These are phyloP conservation scores for Chirona hameri DNA, from an alignment of 2,888 invertebrate species.

Conservation along the genomic window DNA sequence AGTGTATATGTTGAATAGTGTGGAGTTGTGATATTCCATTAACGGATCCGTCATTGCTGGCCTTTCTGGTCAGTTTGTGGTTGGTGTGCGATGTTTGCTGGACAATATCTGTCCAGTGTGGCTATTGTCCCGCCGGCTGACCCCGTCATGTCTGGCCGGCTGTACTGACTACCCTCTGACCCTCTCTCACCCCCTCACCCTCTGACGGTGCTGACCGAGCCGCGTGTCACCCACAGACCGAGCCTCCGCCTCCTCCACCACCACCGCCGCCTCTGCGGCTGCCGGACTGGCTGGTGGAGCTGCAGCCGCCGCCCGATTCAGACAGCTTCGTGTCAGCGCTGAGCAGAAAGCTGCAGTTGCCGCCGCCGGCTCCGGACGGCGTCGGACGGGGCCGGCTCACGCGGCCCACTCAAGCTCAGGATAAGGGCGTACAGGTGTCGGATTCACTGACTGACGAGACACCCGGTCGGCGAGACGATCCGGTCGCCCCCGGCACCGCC, in stretches of 20 bases:
- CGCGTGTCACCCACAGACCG: neutral
- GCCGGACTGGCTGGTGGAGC: neutral
- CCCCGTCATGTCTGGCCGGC: too few species aligned
- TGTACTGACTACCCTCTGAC: too few species aligned
- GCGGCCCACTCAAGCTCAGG: neutral
- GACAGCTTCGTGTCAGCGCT: conserved; percentile 13
- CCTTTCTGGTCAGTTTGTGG: too few species aligned
- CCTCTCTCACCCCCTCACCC: too few species aligned
- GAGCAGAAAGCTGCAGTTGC: neutral
- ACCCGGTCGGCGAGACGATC: neutral
- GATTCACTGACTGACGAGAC: neutral
- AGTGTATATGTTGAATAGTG: too few species aligned
- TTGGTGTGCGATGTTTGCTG: too few species aligned
- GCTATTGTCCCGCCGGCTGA: too few species aligned
- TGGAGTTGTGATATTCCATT: too few species aligned
- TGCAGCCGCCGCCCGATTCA: neutral
- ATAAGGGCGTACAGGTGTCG: neutral
- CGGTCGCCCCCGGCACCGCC: neutral
- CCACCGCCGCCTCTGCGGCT: neutral
- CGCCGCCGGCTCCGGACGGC: neutral
- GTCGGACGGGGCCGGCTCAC: neutral
- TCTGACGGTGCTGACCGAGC: too few species aligned
- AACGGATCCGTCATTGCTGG: too few species aligned
- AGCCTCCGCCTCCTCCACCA: neutral
- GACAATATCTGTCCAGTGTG: too few species aligned